These are phyloP conservation scores for Drosophila micromelanica DNA, from an alignment of 1,140 invertebrate genomes.

Conservation along the genomic window DNA sequence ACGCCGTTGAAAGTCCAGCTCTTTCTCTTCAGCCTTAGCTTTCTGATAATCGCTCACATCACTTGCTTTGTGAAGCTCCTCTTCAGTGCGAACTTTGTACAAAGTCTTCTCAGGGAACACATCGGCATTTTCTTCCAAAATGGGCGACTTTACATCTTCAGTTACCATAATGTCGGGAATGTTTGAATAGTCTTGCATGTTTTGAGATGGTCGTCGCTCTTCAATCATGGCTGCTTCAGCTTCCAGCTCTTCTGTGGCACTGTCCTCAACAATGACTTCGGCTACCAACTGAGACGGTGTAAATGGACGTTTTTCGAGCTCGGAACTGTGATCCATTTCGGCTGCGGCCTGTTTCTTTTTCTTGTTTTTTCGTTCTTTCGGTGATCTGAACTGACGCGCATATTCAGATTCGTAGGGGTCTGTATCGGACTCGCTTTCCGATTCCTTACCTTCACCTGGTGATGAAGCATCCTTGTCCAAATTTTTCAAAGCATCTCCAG, in stretches of 20 bases:
- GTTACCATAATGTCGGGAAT: constrained; percentile 90
- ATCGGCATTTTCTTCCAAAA: constrained; percentile 64
- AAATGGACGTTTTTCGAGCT: constrained; percentile 78
- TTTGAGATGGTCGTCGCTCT: constrained; percentile 78
- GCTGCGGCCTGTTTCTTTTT: constrained; percentile 78
- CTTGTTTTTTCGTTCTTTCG: constrained; percentile 75
- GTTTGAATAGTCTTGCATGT: constrained; percentile 84
- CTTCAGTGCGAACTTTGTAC: constrained; percentile 80
- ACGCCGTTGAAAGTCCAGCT: constrained; percentile 79
- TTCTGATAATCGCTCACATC: constrained; percentile 63
- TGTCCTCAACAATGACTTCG: constrained; percentile 86
- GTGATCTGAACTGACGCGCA: constrained; percentile 77
- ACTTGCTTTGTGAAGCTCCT: constrained; percentile 73
- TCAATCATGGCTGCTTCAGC: constrained; percentile 84
- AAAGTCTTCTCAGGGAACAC: constrained; percentile 72
- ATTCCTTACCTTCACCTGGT: constrained; percentile 74
- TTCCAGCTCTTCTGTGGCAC: constrained; percentile 85
- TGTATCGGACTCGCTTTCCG: constrained; percentile 81
- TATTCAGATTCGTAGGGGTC: constrained; percentile 84
- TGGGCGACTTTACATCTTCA: constrained; percentile 86
- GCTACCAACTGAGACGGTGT: constrained; percentile 80
- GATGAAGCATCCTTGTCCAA: constrained; percentile 63
- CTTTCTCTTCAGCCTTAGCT: constrained; percentile 68
- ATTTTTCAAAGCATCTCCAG: constrained; percentile 71
- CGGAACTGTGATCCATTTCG: constrained; percentile 77